A percentile compares a stretch with the other conserved stretches of the same genome.
Evolutionary conservation across 2,888 invertebrate species (phyloP).

Genomic region (Troides aeacus): DNA sequence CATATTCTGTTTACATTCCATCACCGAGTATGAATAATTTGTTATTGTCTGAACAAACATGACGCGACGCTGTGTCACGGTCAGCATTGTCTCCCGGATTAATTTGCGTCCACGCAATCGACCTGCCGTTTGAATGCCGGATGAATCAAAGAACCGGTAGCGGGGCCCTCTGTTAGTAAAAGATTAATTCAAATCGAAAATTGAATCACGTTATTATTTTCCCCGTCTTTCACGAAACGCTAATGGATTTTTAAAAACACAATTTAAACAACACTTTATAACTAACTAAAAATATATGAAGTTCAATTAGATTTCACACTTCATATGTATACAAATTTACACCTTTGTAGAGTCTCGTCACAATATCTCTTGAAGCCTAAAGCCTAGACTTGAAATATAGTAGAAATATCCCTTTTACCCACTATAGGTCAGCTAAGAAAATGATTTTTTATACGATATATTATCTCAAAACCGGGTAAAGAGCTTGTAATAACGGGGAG

Average conservation of each 20-base stretch:
- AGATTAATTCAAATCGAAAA: slow-evolving; percentile 65
- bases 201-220: slow-evolving; percentile 60
- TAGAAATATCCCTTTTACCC: too few relatives aligned
- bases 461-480: too few relatives aligned
- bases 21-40: slow-evolving; percentile 79
- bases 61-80: slow-evolving; percentile 59
- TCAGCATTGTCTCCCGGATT: slow-evolving; percentile 73
- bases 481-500: too few relatives aligned
- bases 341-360: too few relatives aligned
- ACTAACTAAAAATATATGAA: slow-evolving; percentile 5
- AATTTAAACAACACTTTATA: slow-evolving; percentile 17
- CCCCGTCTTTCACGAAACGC: slow-evolving; percentile 39
- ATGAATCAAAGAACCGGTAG: slow-evolving; percentile 65
- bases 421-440: too few relatives aligned
- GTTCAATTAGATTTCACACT: slow-evolving; percentile 7
- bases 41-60: slow-evolving; percentile 76
- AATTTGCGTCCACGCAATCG: slow-evolving; percentile 67
- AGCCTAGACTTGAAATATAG: too few relatives aligned
- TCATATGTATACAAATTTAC: too few relatives aligned
- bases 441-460: too few relatives aligned
- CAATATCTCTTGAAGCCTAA: too few relatives aligned
- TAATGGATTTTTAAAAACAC: slow-evolving; percentile 19
- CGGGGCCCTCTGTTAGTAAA: slow-evolving; percentile 50
- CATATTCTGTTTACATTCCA: slow-evolving; percentile 81
- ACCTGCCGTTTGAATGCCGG: slow-evolving; percentile 52